phyloP scores from a whole-genome alignment of 1,140 invertebrate genomes.

The Branchinecta lindahli region DNA sequence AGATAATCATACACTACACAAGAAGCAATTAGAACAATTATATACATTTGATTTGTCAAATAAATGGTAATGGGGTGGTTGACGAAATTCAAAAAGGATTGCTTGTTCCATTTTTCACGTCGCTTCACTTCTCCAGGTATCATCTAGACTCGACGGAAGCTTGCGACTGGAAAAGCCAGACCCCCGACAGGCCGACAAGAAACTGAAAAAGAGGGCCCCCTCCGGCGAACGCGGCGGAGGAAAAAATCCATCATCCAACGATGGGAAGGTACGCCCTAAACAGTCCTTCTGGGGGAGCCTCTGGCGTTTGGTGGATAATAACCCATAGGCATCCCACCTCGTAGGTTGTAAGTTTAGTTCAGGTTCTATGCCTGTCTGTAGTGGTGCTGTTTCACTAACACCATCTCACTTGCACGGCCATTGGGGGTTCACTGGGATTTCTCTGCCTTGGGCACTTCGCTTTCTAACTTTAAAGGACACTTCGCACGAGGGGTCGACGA shows the following conservation, averaged over 20 bases:
- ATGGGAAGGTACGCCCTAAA: slow-evolving; percentile 2
- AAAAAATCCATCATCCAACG: background rate
- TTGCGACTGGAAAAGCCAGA: background rate
- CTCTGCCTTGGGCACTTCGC: too few species aligned
- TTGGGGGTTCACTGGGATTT: too few species aligned
- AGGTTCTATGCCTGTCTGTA: slow-evolving; percentile 9
- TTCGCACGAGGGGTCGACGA: too few species aligned
- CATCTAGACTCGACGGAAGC: background rate
- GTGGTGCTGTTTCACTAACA: background rate
- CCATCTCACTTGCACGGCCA: too few species aligned
- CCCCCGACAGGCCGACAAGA: background rate
- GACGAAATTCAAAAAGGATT: too few species aligned
- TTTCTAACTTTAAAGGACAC: too few species aligned
- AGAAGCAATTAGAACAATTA: too few species aligned
- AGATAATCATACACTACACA: too few species aligned
- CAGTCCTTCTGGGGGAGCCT: slow-evolving; percentile 4
- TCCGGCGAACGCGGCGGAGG: background rate
- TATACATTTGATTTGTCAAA: too few species aligned
- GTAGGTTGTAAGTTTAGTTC: slow-evolving; percentile 10
- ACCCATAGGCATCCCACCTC: background rate
- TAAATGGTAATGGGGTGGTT: too few species aligned
- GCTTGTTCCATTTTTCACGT: too few species aligned
- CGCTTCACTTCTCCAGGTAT: too few species aligned
- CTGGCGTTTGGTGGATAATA: background rate
- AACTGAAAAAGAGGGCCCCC: background rate